Base-by-base conservation (phyloP, 2,888 invertebrate genomes). In the Oxycera nigricornis region DNA sequence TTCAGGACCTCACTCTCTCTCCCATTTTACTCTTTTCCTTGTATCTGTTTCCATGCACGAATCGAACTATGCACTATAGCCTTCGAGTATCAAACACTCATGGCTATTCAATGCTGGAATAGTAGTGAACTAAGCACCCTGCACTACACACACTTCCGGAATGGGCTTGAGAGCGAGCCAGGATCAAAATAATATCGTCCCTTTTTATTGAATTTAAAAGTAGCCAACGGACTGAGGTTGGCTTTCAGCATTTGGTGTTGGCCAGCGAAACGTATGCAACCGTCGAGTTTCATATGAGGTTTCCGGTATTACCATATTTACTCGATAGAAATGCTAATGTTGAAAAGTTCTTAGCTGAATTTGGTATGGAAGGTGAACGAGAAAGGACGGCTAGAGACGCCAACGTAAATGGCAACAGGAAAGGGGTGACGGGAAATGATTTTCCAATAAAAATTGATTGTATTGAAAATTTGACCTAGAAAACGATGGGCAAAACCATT, bases 251-350 rank as follows among this genome's bases (percentile, higher is more conserved):
- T 46, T 3, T 46, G 11, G n/a, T 7, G 35, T 35, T 35, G 11
- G 35, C 35, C 11, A 6, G 11, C 35, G 11, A 11, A 11, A 35
- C 35, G 11, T 11, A 11, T 6, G 6, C 35, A 35, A 35, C 11
- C 17, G 46, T 46, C 6, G 46, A 17, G 46, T 46, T n/a, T 14
- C 3, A 35, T 62, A 20, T 35, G 20, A 9, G 62, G 62, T 62
- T 14, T 2, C 39, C 39, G 26, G 52, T 41, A 78, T 78, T 77
- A 77, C 75, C 77, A 77, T 77, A 77, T 78, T 78, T 78, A 77
- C 77, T 75, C 76, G 74, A 74, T 77, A 76, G 75, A 76, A 78
- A 77, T 78, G 78, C 75, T 77, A 77, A 77, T 77, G 75, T 41
- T 77, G 76, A 28, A 24, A 17, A 22, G 26, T 22, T 41, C 41